Conservation (phyloP, 2,888 invertebrate species). For the Tromatobia lineatoria region DNA sequence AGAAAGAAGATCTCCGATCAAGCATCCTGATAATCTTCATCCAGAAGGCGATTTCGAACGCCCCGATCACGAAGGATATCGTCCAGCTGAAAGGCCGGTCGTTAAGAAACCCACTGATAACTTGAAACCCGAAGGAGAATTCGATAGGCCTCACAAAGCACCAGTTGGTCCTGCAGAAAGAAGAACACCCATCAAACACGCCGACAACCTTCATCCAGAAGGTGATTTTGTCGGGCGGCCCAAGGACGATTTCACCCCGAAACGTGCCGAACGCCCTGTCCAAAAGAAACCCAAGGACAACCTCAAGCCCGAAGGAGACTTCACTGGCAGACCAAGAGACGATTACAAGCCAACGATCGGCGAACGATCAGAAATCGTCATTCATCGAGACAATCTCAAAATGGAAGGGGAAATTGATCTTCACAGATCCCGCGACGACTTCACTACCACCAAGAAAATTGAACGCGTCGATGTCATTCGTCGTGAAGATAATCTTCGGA, state of each 20-base stretch:
- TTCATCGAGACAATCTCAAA: conserved; percentile 89
- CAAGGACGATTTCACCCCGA: conserved; percentile 87
- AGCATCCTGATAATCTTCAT: conserved; percentile 81
- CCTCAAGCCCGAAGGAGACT: conserved; percentile 87
- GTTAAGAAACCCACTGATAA: conserved; percentile 82
- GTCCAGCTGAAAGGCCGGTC: conserved; percentile 76
- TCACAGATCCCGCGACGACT: conserved; percentile 87
- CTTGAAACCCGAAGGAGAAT: conserved; percentile 85
- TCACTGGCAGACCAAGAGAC: conserved; percentile 79
- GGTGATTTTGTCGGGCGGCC: conserved; percentile 87
- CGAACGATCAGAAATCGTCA: conserved; percentile 89
- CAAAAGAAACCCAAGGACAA: conserved; percentile 87
- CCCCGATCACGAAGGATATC: conserved; percentile 72
- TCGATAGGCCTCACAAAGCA: conserved; percentile 85
- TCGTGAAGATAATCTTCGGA: conserved; percentile 87
- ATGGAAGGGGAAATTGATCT: conserved; percentile 89
- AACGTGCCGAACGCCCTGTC: conserved; percentile 87
- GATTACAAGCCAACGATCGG: conserved; percentile 84
- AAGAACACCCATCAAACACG: conserved; percentile 87
- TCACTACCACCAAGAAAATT: conserved; percentile 86
- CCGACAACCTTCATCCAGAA: conserved; percentile 88
- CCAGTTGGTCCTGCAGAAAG: conserved; percentile 87
- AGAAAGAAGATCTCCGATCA: conserved; percentile 79
- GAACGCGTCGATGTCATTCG: conserved; percentile 86
- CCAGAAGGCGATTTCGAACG: conserved; percentile 84